Base-by-base conservation (phyloP, 2,113 vertebrate genomes). In the Polyodon spathula region DNA sequence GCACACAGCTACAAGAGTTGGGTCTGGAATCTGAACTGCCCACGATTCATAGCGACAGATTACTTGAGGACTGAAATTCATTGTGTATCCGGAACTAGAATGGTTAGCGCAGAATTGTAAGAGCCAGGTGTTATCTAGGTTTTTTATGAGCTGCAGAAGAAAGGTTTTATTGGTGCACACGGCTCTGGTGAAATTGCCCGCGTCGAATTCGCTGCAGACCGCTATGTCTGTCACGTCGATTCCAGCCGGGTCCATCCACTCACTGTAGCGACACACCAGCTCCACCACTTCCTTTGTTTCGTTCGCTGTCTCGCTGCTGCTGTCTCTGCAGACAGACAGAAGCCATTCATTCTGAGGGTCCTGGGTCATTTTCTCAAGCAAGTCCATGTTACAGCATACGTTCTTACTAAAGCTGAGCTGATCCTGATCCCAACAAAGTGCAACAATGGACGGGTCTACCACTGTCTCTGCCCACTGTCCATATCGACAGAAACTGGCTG, bases 141-240 rank as follows among this genome's bases (percentile, higher is more conserved):
- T 87, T 55, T 73, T 72, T 58, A 89, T 42, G 52, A 89, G 71
- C 68, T 82, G 84, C 51, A 75, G 67, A 14, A 87, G 62, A 37
- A 87, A 63, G 0, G 76, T 81, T 0, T 12, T 16, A 15, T 88
- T 83, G 60, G 60, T 11, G 59, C 87, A 89, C 41, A 88, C 84
- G 52, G 71, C 74, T 43, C 64, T 68, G n/a, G 72, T 78, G 70
- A 89, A 89, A 68, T 88, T 87, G 3, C 56, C 51, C 1, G 70
- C 16, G 70, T 90, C 88, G 0, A 59, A 68, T 62, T 83, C 78
- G 27, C 81, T 74, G 14, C 88, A 90, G 50, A 87, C 72, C 46
- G 85, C 82, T 0, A 87, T 60, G 4, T 82, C 79, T 0, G 84
- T 81, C 83, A 85, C 82, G 71, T 89, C 87, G 60, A 88, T 79